Evolutionary conservation across 2,888 invertebrate genomes (phyloP), one percentile per base, ranked within the genome.

Genomic region (Synergus laeviventris): DNA sequence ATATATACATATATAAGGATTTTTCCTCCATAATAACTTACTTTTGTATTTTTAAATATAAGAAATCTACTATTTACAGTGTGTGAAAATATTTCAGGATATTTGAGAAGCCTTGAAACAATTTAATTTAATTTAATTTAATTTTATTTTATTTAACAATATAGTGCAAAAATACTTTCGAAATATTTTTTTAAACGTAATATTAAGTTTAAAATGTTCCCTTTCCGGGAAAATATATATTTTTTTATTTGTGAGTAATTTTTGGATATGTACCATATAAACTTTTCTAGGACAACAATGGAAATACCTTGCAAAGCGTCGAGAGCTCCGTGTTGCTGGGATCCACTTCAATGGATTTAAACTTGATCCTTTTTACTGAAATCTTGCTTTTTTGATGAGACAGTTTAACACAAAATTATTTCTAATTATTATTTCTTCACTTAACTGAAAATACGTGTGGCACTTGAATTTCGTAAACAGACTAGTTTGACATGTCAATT

Each of bases 271-370:
- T 24, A n/a, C n/a, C n/a, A n/a, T n/a, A 49, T 24, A 49, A 45
- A 70, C 5, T 24, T 38, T 38, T 62, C 2, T 62, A 62, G 38
- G 18, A n/a, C 38, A 62, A 62, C 38, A 62, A 36, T 62, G 38
- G 5, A 2, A 36, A 73, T 84, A 90, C 91, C 86, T 90, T 91
- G 79, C 89, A 88, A 84, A 90, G 88, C 85, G 90, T 89, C 82
- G 90, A 89, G 86, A 90, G 89, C 86, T 91, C 91, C 87, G 90
- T 89, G 85, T 88, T 90, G 84, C 82, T 83, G 83, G 86, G 86
- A 78, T 87, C 87, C 79, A 87, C 86, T 79, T 88, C 87, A 80
- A 85, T 86, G 86, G 82, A 84, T 84, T 83, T 87, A 82, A 56
- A 31, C 42, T 49, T 75, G 39, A 24, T 49, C 21, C 61, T 42